These are phyloP conservation scores for Lonchura striata DNA, from an alignment of 2,113 vertebrate species.

Conservation along the genomic window DNA sequence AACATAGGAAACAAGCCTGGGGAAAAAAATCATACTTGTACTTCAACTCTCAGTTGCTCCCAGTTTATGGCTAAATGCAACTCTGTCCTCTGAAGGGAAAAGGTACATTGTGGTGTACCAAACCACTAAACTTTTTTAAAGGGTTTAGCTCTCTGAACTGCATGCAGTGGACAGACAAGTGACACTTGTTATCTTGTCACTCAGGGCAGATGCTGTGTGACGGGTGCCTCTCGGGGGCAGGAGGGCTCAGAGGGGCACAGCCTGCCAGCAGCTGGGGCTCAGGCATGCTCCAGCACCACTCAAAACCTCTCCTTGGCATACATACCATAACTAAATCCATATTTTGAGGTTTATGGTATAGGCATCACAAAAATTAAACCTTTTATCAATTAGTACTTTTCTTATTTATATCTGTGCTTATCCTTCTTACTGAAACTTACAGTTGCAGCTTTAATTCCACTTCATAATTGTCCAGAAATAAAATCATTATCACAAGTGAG, in stretches of 20 bases:
- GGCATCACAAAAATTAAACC: not conserved
- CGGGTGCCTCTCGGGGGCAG: not conserved
- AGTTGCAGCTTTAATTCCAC: not conserved
- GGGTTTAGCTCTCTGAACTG: not conserved
- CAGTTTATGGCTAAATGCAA: not conserved
- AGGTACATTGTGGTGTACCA: not conserved
- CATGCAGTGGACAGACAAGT: not conserved
- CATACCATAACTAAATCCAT: rapidly evolving
- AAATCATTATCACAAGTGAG: not conserved
- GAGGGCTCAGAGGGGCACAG: not conserved
- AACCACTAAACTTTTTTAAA: not conserved
- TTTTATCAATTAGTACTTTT: not conserved
- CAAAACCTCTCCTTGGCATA: not conserved
- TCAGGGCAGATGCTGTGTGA: conserved; percentile 41
- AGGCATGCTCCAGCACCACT: not conserved
- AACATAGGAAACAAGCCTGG: not conserved
- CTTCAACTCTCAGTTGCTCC: not conserved
- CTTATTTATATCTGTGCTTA: not conserved
- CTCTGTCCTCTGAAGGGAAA: not conserved
- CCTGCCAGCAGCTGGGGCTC: conserved; percentile 24
- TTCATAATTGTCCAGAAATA: not conserved
- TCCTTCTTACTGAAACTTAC: not conserved
- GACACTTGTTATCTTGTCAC: conserved; percentile 2
- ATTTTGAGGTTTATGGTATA: not conserved
- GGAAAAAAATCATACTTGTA: not conserved